Percentiles rank a stretch among this genome's conserved stretches.
phyloP scores from a whole-genome alignment of 2,113 vertebrate genomes.

The Stercorarius parasiticus region DNA sequence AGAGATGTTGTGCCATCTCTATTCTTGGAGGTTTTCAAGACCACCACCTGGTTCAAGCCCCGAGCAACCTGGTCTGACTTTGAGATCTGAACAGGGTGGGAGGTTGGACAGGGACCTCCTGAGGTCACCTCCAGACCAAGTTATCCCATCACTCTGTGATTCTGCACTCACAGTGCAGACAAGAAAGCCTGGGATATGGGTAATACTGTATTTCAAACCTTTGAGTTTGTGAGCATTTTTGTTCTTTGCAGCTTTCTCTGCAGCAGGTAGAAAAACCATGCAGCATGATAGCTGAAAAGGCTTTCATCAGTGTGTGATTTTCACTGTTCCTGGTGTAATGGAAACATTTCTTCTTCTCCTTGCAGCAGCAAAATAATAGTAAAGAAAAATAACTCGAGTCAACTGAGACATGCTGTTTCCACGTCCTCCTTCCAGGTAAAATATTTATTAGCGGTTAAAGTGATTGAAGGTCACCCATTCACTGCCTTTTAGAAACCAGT shows the following conservation, averaged over 20 bases:
- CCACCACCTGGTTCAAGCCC: not conserved
- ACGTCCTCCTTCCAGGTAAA: not conserved
- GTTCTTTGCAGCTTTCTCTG: not conserved
- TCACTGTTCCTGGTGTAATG: not conserved
- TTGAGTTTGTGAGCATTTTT: not conserved
- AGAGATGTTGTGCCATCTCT: not conserved
- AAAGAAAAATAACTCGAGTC: constrained; percentile 2
- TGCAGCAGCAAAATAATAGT: constrained; percentile 7
- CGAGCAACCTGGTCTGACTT: not conserved
- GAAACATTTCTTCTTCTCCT: constrained; percentile 9
- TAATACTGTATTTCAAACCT: not conserved
- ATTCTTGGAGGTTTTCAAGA: not conserved
- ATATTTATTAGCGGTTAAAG: constrained; percentile 36
- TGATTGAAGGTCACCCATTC: not conserved
- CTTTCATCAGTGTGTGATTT: not conserved
- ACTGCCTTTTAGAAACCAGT: not conserved
- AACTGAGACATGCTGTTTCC: not conserved
- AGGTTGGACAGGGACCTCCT: not conserved
- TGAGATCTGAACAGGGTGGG: not conserved
- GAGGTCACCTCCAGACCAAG: not conserved
- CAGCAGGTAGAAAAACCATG: not conserved
- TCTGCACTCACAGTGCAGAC: not conserved
- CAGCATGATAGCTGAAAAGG: not conserved
- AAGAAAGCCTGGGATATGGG: not conserved
- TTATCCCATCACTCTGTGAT: not conserved